phyloP scores from a whole-genome alignment of 2,797 vertebrate genomes.

The Rhabdophis nuchalis region DNA sequence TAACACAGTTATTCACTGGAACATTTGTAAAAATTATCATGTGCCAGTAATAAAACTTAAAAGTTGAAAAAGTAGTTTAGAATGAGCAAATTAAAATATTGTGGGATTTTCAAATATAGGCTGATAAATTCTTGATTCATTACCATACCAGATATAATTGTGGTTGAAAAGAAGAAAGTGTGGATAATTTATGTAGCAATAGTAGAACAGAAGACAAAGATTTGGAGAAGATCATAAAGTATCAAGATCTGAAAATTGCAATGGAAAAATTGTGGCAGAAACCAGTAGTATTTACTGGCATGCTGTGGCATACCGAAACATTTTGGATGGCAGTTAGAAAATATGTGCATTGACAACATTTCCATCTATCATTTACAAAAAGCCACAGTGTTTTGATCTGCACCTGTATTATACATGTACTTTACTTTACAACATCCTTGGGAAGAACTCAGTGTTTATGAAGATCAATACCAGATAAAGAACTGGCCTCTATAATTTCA shows the following conservation, averaged over 20 bases:
- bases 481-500: neutral
- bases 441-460: neutral
- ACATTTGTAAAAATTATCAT: too few species aligned
- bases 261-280: neutral
- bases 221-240: neutral
- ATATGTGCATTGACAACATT: neutral
- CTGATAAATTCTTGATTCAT: neutral
- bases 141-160: neutral
- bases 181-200: neutral
- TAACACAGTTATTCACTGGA: neutral
- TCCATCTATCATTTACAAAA: neutral
- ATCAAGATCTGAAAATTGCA: neutral
- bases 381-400: neutral
- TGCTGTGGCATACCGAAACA: neutral
- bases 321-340: neutral
- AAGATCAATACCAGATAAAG: neutral
- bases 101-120: neutral
- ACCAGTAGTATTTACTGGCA: neutral
- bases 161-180: neutral
- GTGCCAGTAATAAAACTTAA: neutral
- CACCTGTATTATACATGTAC: neutral
- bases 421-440: neutral
- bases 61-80: neutral
- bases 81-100: neutral
- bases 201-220: neutral